Percentiles rank a stretch among this genome's conserved stretches.
Conservation (phyloP, 2,113 vertebrate species). For the Neogobius melanostomus region DNA sequence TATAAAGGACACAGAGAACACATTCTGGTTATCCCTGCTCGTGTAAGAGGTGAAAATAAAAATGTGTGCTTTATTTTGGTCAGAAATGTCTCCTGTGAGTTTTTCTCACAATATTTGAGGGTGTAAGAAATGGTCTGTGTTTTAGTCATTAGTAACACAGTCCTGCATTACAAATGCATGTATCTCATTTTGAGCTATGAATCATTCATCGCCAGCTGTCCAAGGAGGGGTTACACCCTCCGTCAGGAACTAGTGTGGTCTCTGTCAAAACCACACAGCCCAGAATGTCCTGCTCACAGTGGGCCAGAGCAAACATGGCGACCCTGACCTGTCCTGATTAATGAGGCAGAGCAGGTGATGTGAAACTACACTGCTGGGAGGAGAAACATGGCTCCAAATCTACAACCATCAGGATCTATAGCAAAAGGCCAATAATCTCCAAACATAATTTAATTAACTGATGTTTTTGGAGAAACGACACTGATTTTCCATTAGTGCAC, state of each 20-base stretch:
- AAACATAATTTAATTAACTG: too few relatives aligned
- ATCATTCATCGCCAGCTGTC: constrained; percentile 15
- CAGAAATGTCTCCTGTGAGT: too few relatives aligned
- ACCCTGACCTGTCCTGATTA: constrained; percentile 53
- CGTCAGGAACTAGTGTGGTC: constrained; percentile 30
- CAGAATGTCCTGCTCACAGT: constrained; percentile 43
- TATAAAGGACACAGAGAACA: not conserved
- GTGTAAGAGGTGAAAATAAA: too few relatives aligned
- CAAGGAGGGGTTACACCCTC: constrained; percentile 11
- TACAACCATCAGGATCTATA: constrained; percentile 3
- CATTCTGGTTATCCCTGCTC: too few relatives aligned
- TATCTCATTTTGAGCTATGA: constrained; percentile 20
- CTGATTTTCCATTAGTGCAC: too few relatives aligned
- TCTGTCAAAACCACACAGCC: constrained; percentile 36
- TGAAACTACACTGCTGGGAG: too few relatives aligned
- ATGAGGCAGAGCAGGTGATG: constrained; percentile 26
- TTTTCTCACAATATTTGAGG: too few relatives aligned
- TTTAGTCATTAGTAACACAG: too few relatives aligned
- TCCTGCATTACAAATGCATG: too few relatives aligned
- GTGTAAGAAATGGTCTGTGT: too few relatives aligned
- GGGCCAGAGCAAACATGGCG: constrained; percentile 44
- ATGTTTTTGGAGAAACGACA: too few relatives aligned
- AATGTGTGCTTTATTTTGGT: too few relatives aligned
- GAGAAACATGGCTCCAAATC: not conserved
- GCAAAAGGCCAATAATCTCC: not conserved